Evolutionary conservation across 2,888 invertebrate species (phyloP).

Genomic region (Drosophila siamana): DNA sequence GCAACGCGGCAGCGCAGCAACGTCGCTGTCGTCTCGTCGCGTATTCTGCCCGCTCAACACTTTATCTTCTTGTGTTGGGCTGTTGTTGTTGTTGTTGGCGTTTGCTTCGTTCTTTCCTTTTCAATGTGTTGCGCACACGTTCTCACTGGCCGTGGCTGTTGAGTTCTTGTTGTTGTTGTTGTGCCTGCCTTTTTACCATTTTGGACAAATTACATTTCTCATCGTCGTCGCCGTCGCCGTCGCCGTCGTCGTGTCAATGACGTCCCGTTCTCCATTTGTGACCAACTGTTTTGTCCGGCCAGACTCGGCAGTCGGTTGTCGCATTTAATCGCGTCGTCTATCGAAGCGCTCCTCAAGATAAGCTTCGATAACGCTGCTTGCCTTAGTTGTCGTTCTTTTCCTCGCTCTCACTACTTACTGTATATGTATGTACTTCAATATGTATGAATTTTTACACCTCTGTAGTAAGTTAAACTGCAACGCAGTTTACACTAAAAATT

Average conservation of each 20-base stretch:
- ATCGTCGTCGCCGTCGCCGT: constrained; percentile 10
- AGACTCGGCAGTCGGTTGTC: constrained; percentile 8
- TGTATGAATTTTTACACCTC: constrained; percentile 18
- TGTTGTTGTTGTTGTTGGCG: constrained; percentile 31
- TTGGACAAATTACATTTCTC: constrained; percentile 65
- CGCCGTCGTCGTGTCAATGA: constrained; percentile 50
- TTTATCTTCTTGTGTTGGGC: constrained; percentile 49
- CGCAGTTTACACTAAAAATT: constrained; percentile 33
- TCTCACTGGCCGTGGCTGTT: constrained; percentile 46
- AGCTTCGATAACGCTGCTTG: constrained; percentile 42
- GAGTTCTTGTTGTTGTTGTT: not conserved
- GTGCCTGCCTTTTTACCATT: constrained; percentile 53
- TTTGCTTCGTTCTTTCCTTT: constrained; percentile 45
- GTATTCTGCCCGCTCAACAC: constrained; percentile 69
- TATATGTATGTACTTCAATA: not conserved
- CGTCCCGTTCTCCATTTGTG: constrained; percentile 37
- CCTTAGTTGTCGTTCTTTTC: not conserved
- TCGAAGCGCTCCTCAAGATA: constrained; percentile 35
- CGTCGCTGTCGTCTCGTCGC: constrained; percentile 19
- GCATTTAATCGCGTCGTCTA: constrained; percentile 36
- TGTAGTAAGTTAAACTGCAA: constrained; percentile 32
- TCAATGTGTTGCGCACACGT: constrained; percentile 51
- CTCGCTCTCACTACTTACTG: not conserved
- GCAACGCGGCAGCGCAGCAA: constrained; percentile 10
- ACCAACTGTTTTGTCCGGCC: constrained; percentile 14